A percentile compares a stretch with the other conserved stretches of the same genome.
Conservation (phyloP, 2,113 vertebrate species). For the Colossoma macropomum region DNA sequence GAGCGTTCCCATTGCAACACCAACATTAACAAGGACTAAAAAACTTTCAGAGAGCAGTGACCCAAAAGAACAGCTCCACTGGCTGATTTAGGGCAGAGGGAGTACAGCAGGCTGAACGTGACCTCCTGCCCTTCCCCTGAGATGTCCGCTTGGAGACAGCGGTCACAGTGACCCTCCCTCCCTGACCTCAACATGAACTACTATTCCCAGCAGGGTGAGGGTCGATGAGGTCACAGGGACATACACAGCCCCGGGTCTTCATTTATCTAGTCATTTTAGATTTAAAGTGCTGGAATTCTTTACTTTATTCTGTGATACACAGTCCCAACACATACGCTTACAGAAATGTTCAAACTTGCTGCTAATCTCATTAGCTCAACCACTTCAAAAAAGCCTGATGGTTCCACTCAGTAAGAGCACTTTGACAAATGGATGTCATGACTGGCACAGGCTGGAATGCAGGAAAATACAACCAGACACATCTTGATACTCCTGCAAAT, state of each 20-base stretch:
- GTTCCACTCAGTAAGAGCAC: neutral
- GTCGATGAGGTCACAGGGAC: constrained; percentile 11
- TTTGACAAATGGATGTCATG: neutral
- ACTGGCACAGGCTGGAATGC: neutral
- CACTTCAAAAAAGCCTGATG: neutral
- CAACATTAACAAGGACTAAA: neutral
- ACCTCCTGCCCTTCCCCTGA: constrained; percentile 24
- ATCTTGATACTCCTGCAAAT: neutral
- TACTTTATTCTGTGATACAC: neutral
- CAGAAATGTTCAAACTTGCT: neutral
- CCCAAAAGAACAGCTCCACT: constrained; percentile 20
- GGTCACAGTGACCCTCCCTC: constrained; percentile 2
- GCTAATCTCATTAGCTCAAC: constrained; percentile 10
- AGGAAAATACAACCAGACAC: neutral
- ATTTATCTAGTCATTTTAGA: constrained; percentile 16
- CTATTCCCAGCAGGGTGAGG: constrained; percentile 10
- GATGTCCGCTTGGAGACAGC: neutral
- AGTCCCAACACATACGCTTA: neutral
- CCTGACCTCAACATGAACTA: neutral
- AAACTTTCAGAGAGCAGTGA: neutral
- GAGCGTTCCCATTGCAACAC: neutral
- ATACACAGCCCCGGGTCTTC: neutral
- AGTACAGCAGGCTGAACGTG: constrained; percentile 21
- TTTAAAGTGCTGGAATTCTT: constrained; percentile 3
- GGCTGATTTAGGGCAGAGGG: constrained; percentile 35